Conservation (phyloP, 2,797 vertebrate species). For the Todus mexicanus region DNA sequence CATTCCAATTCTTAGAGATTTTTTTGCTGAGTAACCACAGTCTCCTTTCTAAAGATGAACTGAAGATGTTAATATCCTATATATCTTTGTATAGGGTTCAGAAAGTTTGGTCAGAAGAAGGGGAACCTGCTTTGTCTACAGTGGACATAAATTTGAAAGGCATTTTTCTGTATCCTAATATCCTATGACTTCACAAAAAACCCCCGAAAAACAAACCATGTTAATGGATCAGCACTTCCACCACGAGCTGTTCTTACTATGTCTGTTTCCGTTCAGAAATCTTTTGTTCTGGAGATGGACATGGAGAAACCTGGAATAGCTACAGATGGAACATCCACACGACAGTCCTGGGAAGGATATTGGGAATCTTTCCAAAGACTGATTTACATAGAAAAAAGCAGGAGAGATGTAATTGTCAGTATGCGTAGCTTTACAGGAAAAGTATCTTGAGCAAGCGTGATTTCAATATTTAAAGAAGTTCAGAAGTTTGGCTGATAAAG, state of each 20-base stretch:
- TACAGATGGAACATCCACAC: background rate
- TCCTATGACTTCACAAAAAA: background rate
- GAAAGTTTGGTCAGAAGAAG: background rate
- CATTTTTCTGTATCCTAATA: background rate
- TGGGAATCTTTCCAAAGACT: background rate
- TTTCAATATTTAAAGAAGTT: constrained; percentile 17
- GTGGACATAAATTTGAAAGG: background rate
- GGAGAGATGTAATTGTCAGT: background rate
- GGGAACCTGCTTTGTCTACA: background rate
- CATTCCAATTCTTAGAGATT: background rate
- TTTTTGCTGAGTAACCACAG: background rate
- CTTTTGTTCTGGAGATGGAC: background rate
- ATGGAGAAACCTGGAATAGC: background rate
- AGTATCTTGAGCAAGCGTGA: background rate
- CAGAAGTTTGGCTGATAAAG: constrained; percentile 10
- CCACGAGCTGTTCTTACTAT: background rate
- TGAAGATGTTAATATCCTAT: background rate
- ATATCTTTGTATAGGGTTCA: background rate
- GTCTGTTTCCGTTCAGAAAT: background rate
- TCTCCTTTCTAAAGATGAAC: background rate
- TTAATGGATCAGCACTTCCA: background rate
- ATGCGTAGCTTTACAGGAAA: background rate
- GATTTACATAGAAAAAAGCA: background rate
- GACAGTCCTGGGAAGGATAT: background rate
- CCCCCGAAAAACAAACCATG: too few species aligned